Percentiles rank a stretch among this genome's conserved stretches.
phyloP scores from a whole-genome alignment of 2,888 invertebrate species.

The Apodemia mormo region DNA sequence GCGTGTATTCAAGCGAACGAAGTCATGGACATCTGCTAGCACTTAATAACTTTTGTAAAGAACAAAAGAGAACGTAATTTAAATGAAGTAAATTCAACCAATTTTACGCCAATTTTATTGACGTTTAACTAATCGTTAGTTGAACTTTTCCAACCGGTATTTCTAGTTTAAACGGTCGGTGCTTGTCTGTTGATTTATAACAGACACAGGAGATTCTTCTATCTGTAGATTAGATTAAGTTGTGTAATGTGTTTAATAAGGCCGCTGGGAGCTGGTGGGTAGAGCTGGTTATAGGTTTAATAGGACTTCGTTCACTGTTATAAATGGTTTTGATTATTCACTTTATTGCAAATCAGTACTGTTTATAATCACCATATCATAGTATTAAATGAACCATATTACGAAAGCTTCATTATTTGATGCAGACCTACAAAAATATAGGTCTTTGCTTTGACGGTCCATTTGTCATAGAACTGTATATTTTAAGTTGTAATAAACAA shows the following conservation, averaged over 20 bases:
- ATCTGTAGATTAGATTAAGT: conserved; percentile 3
- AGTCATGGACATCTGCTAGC: too few relatives aligned
- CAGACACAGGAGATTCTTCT: neutral
- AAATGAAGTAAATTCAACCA: neutral
- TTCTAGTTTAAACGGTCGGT: neutral
- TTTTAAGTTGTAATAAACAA: too few relatives aligned
- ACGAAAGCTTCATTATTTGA: too few relatives aligned
- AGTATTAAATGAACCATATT: too few relatives aligned
- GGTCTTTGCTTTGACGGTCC: too few relatives aligned
- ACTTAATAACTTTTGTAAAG: too few relatives aligned
- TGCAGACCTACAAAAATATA: too few relatives aligned
- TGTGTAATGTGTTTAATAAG: conserved; percentile 9
- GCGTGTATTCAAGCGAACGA: too few relatives aligned
- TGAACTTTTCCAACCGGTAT: conserved; percentile 7
- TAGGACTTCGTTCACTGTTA: neutral
- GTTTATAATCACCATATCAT: too few relatives aligned
- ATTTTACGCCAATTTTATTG: conserved; percentile 8
- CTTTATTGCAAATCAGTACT: neutral
- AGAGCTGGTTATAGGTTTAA: neutral
- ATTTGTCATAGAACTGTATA: too few relatives aligned
- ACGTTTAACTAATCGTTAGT: conserved; percentile 6
- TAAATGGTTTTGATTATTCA: neutral
- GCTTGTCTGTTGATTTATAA: conserved; percentile 14
- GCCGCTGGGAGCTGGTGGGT: neutral
- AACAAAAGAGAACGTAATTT: too few relatives aligned